phyloP scores from a whole-genome alignment of 1,140 invertebrate genomes.

The Dryas iulia region DNA sequence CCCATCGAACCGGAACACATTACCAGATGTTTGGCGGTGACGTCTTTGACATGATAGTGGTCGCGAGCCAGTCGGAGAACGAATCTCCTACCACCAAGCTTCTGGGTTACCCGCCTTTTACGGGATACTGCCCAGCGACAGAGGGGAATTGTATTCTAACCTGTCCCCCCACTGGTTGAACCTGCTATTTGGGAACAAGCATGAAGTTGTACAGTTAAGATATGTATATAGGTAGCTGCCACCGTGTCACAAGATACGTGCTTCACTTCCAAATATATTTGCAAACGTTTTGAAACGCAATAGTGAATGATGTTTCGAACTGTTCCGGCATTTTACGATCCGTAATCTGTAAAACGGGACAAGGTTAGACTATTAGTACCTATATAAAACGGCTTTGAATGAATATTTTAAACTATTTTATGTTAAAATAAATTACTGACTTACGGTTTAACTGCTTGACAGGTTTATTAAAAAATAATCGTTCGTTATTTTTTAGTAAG shows the following conservation, averaged over 20 bases:
- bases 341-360: constrained; percentile 30
- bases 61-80: no score
- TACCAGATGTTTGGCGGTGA: no score
- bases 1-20: no score
- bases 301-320: constrained; percentile 5
- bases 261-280: not conserved
- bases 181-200: no score
- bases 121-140: no score
- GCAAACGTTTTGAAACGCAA: constrained; percentile 4
- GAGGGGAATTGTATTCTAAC: no score
- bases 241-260: not conserved
- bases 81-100: no score
- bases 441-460: not conserved
- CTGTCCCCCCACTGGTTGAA: no score
- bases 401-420: constrained; percentile 4
- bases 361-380: constrained; percentile 25
- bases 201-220: no score
- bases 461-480: not conserved
- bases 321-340: constrained; percentile 39
- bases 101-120: no score
- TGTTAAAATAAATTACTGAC: not conserved
- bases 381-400: constrained; percentile 8
- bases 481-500: not conserved
- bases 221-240: no score
- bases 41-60: no score